Evolutionary conservation across 2,888 invertebrate species (phyloP), one percentile per base, ranked within the genome.

Genomic region (Caenorhabditis sinica): DNA sequence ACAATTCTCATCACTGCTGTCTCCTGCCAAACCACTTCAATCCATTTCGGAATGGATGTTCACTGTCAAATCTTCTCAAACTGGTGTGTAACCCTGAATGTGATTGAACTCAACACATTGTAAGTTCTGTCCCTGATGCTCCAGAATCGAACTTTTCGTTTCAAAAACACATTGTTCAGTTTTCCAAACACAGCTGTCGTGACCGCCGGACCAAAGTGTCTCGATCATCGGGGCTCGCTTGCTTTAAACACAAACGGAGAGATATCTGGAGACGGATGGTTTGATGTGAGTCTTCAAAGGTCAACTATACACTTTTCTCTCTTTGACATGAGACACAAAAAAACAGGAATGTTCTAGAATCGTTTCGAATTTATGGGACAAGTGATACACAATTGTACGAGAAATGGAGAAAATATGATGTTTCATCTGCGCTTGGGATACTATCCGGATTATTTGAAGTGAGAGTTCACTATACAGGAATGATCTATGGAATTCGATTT

Each of bases 231-330:
- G 15, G 45, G 63, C 20, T 40, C 40, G 9, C 23, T 63, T 13
- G 15, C 20, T 23, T 40, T 40, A n/a, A 45, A 25, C 13, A 65
- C 28, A 30, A 49, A 65, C 65, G 28, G 28, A 65, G 25, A 45
- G n/a, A 40, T 63, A 3, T 17, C 25, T 4, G 63, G 33, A 23
- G 25, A 43, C 45, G 65, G 40, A 25, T 65, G 20, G 65, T 65
- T 63, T 23, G 63, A 40, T 63, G 63, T 63, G 23, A 40, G 63
- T 65, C 9, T 61, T 61, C 33, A 61, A 61, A 61, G 60, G 60
- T 36, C 60, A 49, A 36, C 60, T 65, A 45, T 45, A 45, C 65
- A 65, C 45, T 45, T 65, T 63, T 58, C 13, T 58, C 28, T 49
- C 20, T 49, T 6, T 6, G 1, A 61, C 33, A 30, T 33, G 9